These are phyloP conservation scores for Hirundichthys speculiger DNA, from an alignment of 2,113 vertebrate species.

Conservation along the genomic window DNA sequence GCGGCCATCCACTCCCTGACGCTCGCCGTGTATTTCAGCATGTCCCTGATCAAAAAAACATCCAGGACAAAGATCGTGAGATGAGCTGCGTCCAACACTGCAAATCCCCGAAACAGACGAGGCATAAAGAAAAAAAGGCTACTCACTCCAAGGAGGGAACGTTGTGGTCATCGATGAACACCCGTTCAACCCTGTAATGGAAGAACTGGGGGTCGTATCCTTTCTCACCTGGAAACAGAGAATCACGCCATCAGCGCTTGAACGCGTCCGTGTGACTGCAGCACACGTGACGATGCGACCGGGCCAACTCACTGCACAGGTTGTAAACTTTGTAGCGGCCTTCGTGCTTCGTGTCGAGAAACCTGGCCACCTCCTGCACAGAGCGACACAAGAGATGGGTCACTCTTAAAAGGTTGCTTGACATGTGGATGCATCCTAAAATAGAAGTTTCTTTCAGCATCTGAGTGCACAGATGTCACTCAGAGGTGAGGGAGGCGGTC, in stretches of 20 bases:
- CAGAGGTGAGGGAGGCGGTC: too few relatives aligned
- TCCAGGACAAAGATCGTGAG: too few relatives aligned
- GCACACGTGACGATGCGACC: background rate
- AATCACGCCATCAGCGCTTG: fast-evolving
- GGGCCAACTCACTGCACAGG: constrained; percentile 90
- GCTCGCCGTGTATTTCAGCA: constrained; percentile 87
- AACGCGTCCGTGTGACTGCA: background rate
- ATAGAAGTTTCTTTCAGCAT: too few relatives aligned
- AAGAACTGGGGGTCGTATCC: constrained; percentile 91
- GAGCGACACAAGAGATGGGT: constrained; percentile 4
- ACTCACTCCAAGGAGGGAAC: constrained; percentile 91
- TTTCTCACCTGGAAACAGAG: constrained; percentile 86
- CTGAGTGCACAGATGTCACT: too few relatives aligned
- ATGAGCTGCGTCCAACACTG: too few relatives aligned
- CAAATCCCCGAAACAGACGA: too few relatives aligned
- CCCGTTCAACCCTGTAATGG: constrained; percentile 89
- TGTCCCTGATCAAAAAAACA: constrained; percentile 81
- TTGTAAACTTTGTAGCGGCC: constrained; percentile 95
- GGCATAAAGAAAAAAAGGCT: too few relatives aligned
- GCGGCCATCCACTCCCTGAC: constrained; percentile 89
- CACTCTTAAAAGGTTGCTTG: too few relatives aligned
- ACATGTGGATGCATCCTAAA: too few relatives aligned
- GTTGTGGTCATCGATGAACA: constrained; percentile 95
- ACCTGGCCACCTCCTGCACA: constrained; percentile 90
- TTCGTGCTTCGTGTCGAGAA: constrained; percentile 91